These are phyloP conservation scores for Papilio elwesi DNA, from an alignment of 2,888 invertebrate species.

Conservation along the genomic window DNA sequence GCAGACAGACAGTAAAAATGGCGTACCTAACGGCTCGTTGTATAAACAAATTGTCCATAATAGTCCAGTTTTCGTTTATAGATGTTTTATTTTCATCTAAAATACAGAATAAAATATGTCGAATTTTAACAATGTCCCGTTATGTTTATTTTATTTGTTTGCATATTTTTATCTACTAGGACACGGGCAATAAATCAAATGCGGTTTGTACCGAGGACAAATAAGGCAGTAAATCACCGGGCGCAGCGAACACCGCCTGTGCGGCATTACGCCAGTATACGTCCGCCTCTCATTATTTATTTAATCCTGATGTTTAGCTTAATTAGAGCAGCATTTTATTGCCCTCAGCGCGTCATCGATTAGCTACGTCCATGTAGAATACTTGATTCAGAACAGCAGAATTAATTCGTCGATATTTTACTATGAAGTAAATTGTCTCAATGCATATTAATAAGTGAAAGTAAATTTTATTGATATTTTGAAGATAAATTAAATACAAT, in stretches of 20 bases:
- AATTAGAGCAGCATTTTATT: conserved; percentile 29
- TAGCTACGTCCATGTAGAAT: neutral
- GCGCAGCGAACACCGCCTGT: conserved; percentile 38
- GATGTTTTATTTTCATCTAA: neutral
- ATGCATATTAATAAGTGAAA: too few relatives aligned
- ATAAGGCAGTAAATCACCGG: conserved; percentile 62
- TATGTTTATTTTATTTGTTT: too few relatives aligned
- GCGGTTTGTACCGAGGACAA: conserved; percentile 69
- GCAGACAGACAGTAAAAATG: conserved; percentile 11
- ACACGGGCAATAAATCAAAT: conserved; percentile 48
- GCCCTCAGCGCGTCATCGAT: conserved; percentile 2
- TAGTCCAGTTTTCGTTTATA: neutral
- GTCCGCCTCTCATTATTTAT: conserved; percentile 28
- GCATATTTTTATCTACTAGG: too few relatives aligned
- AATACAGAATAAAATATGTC: too few relatives aligned
- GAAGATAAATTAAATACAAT: too few relatives aligned
- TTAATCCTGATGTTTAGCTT: conserved; percentile 27
- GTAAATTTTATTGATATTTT: too few relatives aligned
- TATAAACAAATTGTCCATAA: neutral
- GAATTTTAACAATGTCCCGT: too few relatives aligned
- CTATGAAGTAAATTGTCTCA: too few relatives aligned
- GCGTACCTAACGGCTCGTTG: neutral
- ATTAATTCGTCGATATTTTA: too few relatives aligned
- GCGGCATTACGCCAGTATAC: conserved; percentile 23
- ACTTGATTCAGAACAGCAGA: neutral